Evolutionary conservation across 2,888 invertebrate genomes (phyloP), one percentile per base, ranked within the genome.

Genomic region (Yponomeuta cagnagella): DNA sequence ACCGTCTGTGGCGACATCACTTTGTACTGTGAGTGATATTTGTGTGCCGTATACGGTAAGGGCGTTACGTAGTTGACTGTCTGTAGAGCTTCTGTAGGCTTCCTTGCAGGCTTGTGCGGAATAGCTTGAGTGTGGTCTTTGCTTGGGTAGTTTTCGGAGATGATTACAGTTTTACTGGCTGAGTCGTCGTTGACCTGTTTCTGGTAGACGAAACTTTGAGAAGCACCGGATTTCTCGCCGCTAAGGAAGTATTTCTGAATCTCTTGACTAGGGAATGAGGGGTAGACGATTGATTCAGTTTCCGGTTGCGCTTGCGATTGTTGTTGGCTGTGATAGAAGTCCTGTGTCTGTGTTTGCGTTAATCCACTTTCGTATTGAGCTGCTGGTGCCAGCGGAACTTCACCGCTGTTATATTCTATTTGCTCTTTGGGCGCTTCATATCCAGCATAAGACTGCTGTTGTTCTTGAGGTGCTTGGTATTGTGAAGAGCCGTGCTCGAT

Each of bases 81-180:
- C 74, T 92, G 92, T 10, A 87, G 75, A 33, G 81, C 75, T 2
- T 80, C 81, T 30, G 79, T 77, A 31, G 82, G 82, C 68, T 77
- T 79, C 58, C 75, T 75, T 2, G 76, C 76, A 4, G 23, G 30
- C 37, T 43, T 43, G 33, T 37, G 6, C 2, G 92, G 90, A 68
- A 88, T 79, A 0, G 94, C 94, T 75, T 91, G 87, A 0, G 94
- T 94, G 73, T 94, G 94, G 68, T 91, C 90, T 73, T 92, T 89
- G 74, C 90, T 93, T 0, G 94, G 94, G 77, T 93, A 94, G 75
- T 94, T 94, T 79, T 94, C 94, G 31, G 91, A 86, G 2, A 93
- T 87, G 1, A 88, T 78, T 37, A 93, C 76, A 15, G 82, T 80
- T 64, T 85, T 78, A 70, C 76, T 79, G 43, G 80, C 77, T 15